Percentiles rank a stretch among this genome's conserved stretches.
Evolutionary conservation across 2,888 invertebrate species (phyloP).

Genomic region (Trichopria drosophilae): DNA sequence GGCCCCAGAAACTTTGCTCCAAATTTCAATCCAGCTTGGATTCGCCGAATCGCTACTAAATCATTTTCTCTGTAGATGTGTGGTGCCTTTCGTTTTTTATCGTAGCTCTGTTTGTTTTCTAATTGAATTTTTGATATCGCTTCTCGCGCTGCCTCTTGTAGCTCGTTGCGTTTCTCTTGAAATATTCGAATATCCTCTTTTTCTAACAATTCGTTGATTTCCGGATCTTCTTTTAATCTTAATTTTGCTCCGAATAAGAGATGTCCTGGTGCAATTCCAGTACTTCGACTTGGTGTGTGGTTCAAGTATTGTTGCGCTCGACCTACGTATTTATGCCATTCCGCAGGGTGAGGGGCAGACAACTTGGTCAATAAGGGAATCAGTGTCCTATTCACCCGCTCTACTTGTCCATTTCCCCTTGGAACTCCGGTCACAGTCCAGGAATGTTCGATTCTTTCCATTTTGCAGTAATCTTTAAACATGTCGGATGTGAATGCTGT

Average conservation of each 20-base stretch:
- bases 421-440: neutral
- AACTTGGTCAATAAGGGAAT: neutral
- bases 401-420: neutral
- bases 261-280: neutral
- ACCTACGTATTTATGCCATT: neutral
- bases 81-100: slow-evolving; percentile 3
- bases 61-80: neutral
- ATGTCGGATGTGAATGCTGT: slow-evolving; percentile 49
- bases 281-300: neutral
- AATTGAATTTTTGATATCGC: neutral
- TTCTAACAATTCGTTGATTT: slow-evolving; percentile 6
- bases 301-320: neutral
- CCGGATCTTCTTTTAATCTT: neutral
- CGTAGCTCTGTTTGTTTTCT: neutral
- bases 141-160: neutral
- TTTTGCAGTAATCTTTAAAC: slow-evolving; percentile 47
- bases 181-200: slow-evolving; percentile 1
- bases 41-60: neutral
- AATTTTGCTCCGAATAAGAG: neutral
- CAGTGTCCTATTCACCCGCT: neutral
- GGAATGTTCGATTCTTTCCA: slow-evolving; percentile 45
- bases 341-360: neutral
- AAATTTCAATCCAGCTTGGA: slow-evolving; percentile 1
- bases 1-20: slow-evolving; percentile 12
- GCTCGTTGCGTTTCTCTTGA: neutral